Evolutionary conservation across 2,888 invertebrate genomes (phyloP).

Genomic region (Leptinotarsa tumamoca): DNA sequence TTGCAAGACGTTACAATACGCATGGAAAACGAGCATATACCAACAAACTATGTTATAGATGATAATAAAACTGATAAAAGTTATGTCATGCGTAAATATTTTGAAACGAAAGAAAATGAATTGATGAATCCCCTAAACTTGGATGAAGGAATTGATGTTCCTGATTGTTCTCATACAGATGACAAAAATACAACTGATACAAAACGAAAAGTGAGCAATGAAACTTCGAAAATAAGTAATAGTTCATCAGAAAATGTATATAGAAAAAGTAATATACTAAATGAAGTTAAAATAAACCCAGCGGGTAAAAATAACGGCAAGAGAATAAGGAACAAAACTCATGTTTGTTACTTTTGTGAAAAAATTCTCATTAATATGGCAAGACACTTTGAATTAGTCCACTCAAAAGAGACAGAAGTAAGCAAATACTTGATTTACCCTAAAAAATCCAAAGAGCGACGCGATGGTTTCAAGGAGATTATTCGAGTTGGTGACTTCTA

Average conservation of each 20-base stretch:
- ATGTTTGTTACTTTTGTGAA: constrained; percentile 36
- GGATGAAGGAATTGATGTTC: not conserved
- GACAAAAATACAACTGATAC: not conserved
- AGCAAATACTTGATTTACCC: constrained; percentile 21
- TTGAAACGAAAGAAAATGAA: not conserved
- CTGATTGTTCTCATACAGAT: not conserved
- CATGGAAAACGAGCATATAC: not conserved
- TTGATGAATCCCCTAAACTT: not conserved
- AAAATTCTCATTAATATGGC: constrained; percentile 30
- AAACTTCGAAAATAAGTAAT: not conserved
- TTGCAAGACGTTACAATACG: not conserved
- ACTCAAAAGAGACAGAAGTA: constrained; percentile 31
- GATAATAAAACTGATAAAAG: not conserved
- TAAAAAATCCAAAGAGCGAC: constrained; percentile 29
- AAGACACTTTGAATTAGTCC: constrained; percentile 28
- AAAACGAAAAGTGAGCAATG: not conserved
- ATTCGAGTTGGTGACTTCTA: constrained; percentile 31
- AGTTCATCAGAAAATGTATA: not conserved
- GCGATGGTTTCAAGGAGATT: constrained; percentile 25
- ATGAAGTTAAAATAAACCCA: not conserved
- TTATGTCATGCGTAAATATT: not conserved
- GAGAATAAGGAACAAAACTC: constrained; percentile 30
- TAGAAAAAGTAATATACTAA: not conserved
- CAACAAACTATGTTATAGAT: not conserved
- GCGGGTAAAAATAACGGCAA: constrained; percentile 16